Base-by-base conservation (phyloP, 2,113 vertebrate species). In the Lycaon pictus region DNA sequence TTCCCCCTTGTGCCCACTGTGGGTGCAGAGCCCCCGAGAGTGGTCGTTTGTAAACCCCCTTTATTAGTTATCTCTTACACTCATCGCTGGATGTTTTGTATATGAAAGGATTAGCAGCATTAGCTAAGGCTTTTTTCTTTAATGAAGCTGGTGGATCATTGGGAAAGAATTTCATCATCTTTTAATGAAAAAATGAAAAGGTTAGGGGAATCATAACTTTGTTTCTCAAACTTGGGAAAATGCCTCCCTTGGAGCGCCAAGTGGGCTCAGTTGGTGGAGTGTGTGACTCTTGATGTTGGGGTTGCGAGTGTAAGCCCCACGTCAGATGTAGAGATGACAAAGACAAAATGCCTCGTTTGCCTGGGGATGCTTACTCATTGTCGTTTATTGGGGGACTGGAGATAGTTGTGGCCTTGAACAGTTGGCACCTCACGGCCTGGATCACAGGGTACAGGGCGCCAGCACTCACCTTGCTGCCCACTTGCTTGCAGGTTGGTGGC, bases 401-500 rank as follows among this genome's bases (percentile, higher is more conserved):
- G 17, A 9, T 37, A 0, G 1, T 10, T 4, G 16, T 25, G 32
- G 43, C 43, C 43, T 43, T 43, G 43, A 43, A 43, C 43, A 43
- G 43, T 43, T 1, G 6, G 43, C 43, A 43, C 43, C 7, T 43
- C 43, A 43, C 43, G 0, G 13, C 10, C n/a, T 3, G 29, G 13
- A 19, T 17, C 65, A 2, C 7, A 3, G 87, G 72, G 32, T 5
- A 1, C 7, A 0, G 19, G 62, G 35, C 5, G 22, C 53, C 3
- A 2, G 35, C 5, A 0, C 77, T 96, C 60, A 98, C 48, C 71
- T 1, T 25, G 7, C 62, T 35, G 22, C 91, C 92, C 69, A 0
- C 6, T 27, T 90, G 0, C 84, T 95, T 97, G 77, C 91, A 99
- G 99, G 67, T 96, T 99, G 98, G 99, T 98, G 82, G 99, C 99